Conservation (phyloP, 2,113 vertebrate species). For the Hyaena hyaena region DNA sequence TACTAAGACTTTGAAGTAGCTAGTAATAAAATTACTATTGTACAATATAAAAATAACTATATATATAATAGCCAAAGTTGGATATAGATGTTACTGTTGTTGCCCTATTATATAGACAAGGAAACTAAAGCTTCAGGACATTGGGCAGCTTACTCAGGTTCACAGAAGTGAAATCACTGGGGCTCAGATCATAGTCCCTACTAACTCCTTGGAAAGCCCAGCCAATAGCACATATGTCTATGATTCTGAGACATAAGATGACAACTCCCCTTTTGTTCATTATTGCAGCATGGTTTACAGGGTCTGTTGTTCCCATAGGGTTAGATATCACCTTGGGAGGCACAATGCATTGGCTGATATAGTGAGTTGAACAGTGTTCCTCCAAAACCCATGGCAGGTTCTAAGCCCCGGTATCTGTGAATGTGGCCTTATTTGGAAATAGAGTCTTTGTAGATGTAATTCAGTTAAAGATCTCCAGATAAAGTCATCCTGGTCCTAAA, state of each 20-base stretch:
- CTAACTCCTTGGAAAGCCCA: not conserved
- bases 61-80: not conserved
- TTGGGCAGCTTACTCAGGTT: not conserved
- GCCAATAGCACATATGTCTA: fast-evolving
- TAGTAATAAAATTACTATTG: not conserved
- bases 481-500: not conserved
- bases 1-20: not conserved
- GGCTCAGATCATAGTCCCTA: not conserved
- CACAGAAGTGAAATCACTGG: not conserved
- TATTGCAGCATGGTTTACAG: not conserved
- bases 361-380: not conserved
- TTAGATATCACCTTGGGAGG: not conserved
- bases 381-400: not conserved
- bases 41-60: not conserved
- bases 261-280: not conserved
- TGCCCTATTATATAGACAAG: not conserved
- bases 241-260: not conserved
- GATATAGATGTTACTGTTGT: not conserved
- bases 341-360: not conserved
- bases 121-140: not conserved
- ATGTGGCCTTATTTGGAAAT: not conserved
- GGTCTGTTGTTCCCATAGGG: no score
- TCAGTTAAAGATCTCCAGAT: not conserved
- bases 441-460: not conserved
- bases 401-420: not conserved